Percentiles rank a stretch among this genome's conserved stretches.
phyloP scores from a whole-genome alignment of 2,113 vertebrate genomes.

The Cariama cristata region DNA sequence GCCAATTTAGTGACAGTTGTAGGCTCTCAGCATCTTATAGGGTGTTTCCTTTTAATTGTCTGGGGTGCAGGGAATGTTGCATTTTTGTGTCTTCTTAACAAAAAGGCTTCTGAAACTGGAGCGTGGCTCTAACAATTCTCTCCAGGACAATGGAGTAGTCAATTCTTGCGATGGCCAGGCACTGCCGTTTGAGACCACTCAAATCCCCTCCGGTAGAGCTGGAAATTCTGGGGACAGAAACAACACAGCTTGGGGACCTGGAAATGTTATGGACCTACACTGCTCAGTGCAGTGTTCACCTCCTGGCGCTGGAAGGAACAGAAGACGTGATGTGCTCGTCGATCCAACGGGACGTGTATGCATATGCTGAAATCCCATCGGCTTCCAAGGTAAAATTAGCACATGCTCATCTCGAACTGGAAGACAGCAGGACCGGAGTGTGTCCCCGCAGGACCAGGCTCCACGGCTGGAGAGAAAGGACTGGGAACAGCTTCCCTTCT shows the following conservation, averaged over 20 bases:
- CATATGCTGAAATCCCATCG: background rate
- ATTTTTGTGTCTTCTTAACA: constrained; percentile 36
- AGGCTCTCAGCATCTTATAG: background rate
- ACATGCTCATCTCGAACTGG: accelerated
- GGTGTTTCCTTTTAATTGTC: constrained; percentile 37
- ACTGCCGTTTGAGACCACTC: constrained; percentile 5
- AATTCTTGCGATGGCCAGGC: constrained; percentile 17
- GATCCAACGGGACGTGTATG: accelerated
- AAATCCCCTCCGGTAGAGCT: constrained; percentile 18
- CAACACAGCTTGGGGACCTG: background rate
- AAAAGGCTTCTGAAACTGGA: constrained; percentile 50
- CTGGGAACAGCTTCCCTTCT: background rate
- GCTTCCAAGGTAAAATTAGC: background rate
- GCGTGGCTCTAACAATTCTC: constrained; percentile 16
- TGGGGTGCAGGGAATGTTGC: background rate
- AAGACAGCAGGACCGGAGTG: background rate
- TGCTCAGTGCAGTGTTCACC: background rate
- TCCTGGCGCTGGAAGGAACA: background rate
- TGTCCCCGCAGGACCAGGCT: background rate
- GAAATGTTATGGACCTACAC: background rate
- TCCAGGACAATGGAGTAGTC: constrained; percentile 39
- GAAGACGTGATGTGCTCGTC: accelerated
- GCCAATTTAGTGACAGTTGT: background rate
- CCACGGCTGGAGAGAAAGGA: background rate
- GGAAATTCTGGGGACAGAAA: constrained; percentile 39